Evolutionary conservation across 2,113 vertebrate genomes (phyloP).

Genomic region (Aegotheles bennettii): DNA sequence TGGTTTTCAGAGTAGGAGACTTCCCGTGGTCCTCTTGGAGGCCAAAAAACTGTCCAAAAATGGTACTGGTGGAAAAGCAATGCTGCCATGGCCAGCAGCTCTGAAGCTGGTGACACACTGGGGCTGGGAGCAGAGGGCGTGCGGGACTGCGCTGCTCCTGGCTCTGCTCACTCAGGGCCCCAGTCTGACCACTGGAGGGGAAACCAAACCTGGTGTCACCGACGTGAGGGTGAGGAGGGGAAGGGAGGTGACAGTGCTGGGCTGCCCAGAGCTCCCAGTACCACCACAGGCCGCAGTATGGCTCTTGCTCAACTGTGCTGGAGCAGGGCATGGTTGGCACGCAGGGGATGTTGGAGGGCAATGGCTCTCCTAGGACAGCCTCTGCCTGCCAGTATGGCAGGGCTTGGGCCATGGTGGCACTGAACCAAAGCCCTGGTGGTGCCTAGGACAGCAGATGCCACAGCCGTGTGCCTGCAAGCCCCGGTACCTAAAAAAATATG

Average conservation of each 20-base stretch:
- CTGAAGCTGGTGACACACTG: neutral
- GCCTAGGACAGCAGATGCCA: neutral
- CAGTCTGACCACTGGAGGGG: neutral
- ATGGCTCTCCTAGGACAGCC: neutral
- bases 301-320: neutral
- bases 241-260: neutral
- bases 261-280: neutral
- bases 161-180: neutral
- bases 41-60: neutral
- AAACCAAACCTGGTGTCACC: neutral
- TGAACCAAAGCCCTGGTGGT: neutral
- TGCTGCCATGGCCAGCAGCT: neutral
- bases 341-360: neutral
- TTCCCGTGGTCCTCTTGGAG: neutral
- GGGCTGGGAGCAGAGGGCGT: neutral
- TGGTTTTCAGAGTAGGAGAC: neutral
- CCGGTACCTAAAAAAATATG: neutral
- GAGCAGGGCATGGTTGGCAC: neutral
- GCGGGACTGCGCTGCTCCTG: neutral
- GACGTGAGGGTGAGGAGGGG: neutral
- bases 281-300: neutral
- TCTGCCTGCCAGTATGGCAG: neutral
- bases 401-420: fast-evolving
- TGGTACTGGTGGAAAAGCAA: neutral
- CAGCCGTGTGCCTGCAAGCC: neutral